Evolutionary conservation across 2,797 vertebrate genomes (phyloP).

Genomic region (Thripadectes ignobilis): DNA sequence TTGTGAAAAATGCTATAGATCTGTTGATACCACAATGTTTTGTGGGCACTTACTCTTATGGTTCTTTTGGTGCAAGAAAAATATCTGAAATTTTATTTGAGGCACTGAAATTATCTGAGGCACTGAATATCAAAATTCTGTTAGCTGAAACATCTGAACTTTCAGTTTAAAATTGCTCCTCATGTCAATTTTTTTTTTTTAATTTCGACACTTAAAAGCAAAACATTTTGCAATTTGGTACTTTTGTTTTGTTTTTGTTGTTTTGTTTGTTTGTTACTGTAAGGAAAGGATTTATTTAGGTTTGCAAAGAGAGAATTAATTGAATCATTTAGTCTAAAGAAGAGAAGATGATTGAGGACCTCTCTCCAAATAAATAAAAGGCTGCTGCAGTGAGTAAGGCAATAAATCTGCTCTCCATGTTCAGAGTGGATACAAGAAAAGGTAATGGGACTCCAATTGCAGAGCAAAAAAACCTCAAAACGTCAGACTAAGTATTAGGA

Average conservation of each 20-base stretch:
- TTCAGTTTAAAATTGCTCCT: not conserved
- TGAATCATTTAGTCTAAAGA: not conserved
- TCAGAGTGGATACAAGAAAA: not conserved
- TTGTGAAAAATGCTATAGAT: not conserved
- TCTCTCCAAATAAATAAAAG: conserved; percentile 6
- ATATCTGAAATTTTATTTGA: not conserved
- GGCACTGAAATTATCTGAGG: not conserved
- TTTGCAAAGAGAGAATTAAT: not conserved
- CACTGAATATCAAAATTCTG: not conserved
- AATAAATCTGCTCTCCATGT: not conserved
- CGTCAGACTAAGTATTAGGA: not conserved
- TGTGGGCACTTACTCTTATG: not conserved
- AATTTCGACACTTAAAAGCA: not conserved
- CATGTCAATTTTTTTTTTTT: not conserved
- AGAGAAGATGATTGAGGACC: not conserved
- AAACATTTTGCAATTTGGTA: not conserved
- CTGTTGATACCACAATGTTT: not conserved
- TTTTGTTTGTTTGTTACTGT: not conserved
- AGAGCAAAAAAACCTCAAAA: not conserved
- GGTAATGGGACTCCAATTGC: not conserved
- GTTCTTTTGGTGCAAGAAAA: not conserved
- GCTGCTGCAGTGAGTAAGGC: not conserved
- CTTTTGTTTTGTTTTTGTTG: too few species aligned
- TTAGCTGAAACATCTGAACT: not conserved
- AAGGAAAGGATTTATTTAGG: not conserved